Conservation (phyloP, 2,113 vertebrate species). For the Pseudolaguvia tuberculata region DNA sequence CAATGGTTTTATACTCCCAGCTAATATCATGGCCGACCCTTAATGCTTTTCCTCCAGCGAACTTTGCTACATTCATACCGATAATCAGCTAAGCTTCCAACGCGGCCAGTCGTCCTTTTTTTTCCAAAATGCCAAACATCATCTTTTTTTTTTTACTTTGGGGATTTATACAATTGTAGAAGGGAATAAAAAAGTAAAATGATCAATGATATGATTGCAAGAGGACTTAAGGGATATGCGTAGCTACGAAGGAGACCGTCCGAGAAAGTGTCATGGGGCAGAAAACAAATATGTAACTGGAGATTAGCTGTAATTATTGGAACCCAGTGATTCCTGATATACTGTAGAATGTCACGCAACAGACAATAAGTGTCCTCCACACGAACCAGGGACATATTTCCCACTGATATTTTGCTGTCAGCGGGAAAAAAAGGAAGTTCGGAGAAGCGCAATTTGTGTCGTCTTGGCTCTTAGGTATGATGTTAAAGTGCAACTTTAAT, state of each 20-base stretch:
- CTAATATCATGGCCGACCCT: not conserved
- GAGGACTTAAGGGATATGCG: not conserved
- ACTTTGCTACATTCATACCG: conserved; percentile 9
- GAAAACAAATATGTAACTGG: conserved; percentile 15
- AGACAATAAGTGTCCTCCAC: not conserved
- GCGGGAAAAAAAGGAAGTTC: not conserved
- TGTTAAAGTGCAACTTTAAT: conserved; percentile 16
- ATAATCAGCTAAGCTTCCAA: conserved; percentile 21
- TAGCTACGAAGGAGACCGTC: conserved; percentile 7
- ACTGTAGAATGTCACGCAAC: conserved; percentile 10
- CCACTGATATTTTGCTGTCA: not conserved
- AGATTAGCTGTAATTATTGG: conserved; percentile 6
- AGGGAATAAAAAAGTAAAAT: not conserved
- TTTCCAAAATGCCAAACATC: conserved; percentile 28
- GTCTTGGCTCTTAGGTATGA: not conserved
- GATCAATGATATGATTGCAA: conserved; percentile 23
- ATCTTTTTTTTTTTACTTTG: conserved; percentile 9
- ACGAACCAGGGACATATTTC: not conserved
- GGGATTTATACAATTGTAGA: conserved; percentile 31
- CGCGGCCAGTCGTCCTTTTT: conserved; percentile 12
- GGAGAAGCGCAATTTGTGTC: not conserved
- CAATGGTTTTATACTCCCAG: not conserved
- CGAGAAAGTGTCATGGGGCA: not conserved
- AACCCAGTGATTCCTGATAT: not conserved
- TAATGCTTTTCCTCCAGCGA: not conserved